Conservation (phyloP, 2,888 invertebrate genomes). For the Ormyrus nitidulus region DNA sequence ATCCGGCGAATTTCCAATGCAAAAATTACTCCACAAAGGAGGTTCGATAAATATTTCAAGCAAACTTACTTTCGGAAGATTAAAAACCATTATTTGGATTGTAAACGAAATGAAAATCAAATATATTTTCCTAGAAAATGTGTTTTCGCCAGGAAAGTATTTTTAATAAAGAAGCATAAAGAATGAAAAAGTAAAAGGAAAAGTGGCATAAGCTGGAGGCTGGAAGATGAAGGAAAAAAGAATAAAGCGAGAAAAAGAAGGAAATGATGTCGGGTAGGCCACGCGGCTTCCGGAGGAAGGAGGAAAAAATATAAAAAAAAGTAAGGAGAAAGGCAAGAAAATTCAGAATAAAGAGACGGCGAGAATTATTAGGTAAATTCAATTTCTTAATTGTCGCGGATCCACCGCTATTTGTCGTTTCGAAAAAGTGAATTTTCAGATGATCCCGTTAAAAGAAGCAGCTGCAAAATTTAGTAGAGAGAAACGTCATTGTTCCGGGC, state of each 20-base stretch:
- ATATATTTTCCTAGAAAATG: no score
- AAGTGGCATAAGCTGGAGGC: neutral
- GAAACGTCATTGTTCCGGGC: no score
- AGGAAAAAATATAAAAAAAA: neutral
- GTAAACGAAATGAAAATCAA: no score
- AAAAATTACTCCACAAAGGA: no score
- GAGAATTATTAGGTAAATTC: neutral
- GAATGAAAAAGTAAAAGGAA: neutral
- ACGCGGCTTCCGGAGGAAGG: neutral
- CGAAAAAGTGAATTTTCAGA: slow-evolving; percentile 1
- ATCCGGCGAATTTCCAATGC: no score
- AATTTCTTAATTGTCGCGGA: no score
- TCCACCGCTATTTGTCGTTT: no score
- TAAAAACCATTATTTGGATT: no score
- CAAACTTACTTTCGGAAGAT: no score
- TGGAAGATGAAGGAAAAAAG: neutral
- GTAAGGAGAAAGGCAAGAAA: neutral
- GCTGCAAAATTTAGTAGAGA: no score
- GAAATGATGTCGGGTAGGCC: slow-evolving; percentile 1
- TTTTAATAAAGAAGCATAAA: neutral
- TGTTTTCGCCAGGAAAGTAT: neutral
- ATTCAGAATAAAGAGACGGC: neutral
- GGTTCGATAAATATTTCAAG: no score
- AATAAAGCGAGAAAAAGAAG: neutral
- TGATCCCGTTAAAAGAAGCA: slow-evolving; percentile 31